Base-by-base conservation (phyloP, 2,797 vertebrate genomes). In the Tragopan temminckii region DNA sequence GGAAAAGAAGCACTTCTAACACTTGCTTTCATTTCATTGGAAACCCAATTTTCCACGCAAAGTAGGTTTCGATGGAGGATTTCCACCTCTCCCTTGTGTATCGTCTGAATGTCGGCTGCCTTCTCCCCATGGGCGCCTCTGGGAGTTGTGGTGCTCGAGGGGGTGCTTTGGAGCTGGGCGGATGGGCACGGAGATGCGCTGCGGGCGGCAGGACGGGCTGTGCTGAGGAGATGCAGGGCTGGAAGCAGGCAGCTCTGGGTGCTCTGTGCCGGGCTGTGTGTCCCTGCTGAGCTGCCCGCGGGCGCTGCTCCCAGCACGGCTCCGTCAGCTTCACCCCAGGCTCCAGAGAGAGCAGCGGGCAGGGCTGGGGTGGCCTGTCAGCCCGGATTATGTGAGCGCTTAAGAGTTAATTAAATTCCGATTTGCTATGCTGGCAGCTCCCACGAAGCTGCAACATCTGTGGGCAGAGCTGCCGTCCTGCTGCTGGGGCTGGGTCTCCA, bases 361-460 rank as follows among this genome's bases (percentile, higher is more conserved):
- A 17, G 94, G 85, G 78, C 5, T 78, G 88, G 69, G 88, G 72
- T 8, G 75, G 81, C 72, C 95, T 94, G 94, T 93, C 95, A 96
- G 95, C 94, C 93, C 50, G 90, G 88, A 94, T 95, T 93, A 97
- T 85, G 91, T 95, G 91, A 93, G 87, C 13, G 85, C 87, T 92
- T 97, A 95, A 82, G 96, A 97, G 97, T 97, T 97, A 98, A 98
- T 98, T 98, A 97, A 98, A 98, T 98, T 97, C 94, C 95, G 95
- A 97, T 98, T 98, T 97, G 98, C 98, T 97, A 86, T 93, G 97
- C 98, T 91, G 97, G 97, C 97, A 90, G 97, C 90, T 95, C 85
- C 80, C 95, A 93, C 12, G 13, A 92, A 95, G 97, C 97, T 96
- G 97, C 96, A 86, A 93, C 94, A 94, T 95, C 95, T 95, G 96